Evolutionary conservation across 2,113 vertebrate species (phyloP).

Genomic region (Machaerirhynchus nigripectus): DNA sequence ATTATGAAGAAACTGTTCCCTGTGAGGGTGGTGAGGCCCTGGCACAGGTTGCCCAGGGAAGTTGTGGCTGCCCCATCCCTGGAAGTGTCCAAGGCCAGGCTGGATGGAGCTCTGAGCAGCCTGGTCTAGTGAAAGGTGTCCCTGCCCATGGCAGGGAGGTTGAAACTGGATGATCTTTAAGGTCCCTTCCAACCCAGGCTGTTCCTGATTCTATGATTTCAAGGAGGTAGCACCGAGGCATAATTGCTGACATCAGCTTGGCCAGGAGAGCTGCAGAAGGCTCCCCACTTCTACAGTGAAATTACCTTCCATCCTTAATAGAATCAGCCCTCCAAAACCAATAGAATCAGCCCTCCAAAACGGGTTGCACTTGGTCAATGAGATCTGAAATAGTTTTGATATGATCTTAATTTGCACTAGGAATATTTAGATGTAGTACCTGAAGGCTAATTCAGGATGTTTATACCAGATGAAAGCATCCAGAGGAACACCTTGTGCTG

Average conservation of each 20-base stretch:
- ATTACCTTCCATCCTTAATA: not conserved
- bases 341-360: not conserved
- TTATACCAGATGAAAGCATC: conserved; percentile 55
- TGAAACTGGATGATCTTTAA: not conserved
- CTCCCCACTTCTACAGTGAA: not conserved
- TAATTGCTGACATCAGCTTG: not conserved
- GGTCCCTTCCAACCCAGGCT: not conserved
- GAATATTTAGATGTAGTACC: conserved; percentile 37
- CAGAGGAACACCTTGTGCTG: conserved; percentile 70
- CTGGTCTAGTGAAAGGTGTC: not conserved
- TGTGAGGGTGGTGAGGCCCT: not conserved
- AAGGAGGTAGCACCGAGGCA: not conserved
- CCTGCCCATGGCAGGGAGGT: not conserved
- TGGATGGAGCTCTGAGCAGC: not conserved
- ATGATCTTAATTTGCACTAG: conserved; percentile 46
- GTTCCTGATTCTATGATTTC: not conserved
- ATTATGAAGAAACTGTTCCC: not conserved
- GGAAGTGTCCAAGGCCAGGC: not conserved
- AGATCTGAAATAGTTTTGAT: not conserved
- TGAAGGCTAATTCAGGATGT: conserved; percentile 60
- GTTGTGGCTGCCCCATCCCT: not conserved
- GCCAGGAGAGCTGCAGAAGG: not conserved
- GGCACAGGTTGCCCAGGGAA: not conserved
- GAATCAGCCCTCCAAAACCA: not conserved
- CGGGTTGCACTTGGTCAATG: not conserved